These are phyloP conservation scores for Gnathonemus echidnorhynchus DNA, from an alignment of 2,113 vertebrate species.

Conservation along the genomic window DNA sequence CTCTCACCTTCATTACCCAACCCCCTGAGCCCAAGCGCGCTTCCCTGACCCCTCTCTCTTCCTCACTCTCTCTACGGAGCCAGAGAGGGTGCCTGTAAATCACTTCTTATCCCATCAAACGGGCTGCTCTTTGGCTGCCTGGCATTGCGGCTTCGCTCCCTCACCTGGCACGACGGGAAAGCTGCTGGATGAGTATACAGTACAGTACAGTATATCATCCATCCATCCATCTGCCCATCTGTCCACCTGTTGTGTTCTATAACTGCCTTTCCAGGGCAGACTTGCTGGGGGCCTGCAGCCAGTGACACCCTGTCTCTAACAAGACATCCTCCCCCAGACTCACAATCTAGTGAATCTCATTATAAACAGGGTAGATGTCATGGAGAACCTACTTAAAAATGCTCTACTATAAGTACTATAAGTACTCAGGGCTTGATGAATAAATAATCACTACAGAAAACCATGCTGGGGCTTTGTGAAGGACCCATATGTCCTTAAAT, in stretches of 20 bases:
- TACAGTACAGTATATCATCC: neutral
- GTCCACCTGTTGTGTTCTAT: neutral
- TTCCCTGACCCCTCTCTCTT: neutral
- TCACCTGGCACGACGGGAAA: neutral
- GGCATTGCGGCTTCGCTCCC: neutral
- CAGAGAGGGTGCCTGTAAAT: neutral
- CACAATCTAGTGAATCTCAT: neutral
- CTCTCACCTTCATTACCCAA: neutral
- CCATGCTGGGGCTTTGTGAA: neutral
- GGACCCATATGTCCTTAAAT: neutral
- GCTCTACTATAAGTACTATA: too few species aligned
- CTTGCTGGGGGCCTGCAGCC: neutral
- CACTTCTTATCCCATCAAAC: neutral
- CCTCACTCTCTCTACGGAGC: neutral
- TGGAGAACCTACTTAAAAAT: neutral
- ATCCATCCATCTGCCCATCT: neutral
- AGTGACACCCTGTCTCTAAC: neutral
- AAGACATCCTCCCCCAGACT: neutral
- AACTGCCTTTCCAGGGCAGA: neutral
- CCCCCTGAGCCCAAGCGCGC: neutral
- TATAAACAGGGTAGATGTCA: neutral
- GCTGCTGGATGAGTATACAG: neutral
- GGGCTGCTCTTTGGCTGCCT: neutral
- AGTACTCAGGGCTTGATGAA: neutral
- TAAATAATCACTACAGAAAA: neutral